Conservation (phyloP, 1,140 invertebrate species). For the Lepidostoma basale region DNA sequence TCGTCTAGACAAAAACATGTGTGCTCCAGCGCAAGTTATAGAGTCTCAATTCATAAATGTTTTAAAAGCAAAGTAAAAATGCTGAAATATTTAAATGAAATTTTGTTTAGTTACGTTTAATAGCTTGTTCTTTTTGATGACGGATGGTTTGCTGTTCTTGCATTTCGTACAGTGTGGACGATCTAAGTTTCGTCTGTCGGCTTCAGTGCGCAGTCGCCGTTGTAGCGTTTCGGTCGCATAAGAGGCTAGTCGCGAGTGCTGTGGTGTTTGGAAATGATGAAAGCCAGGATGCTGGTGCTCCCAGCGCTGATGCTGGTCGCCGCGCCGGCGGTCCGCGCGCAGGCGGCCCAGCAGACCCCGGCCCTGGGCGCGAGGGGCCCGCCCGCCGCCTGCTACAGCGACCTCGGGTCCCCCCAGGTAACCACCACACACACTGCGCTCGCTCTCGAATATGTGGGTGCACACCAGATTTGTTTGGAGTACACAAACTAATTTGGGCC, state of each 20-base stretch:
- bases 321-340: constrained; percentile 47
- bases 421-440: constrained; percentile 48
- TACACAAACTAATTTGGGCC: constrained; percentile 49
- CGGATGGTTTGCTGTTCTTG: not conserved
- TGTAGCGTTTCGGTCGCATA: not conserved
- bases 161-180: not conserved
- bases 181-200: not conserved
- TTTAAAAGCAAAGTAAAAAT: too few species aligned
- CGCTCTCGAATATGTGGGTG: constrained; percentile 40
- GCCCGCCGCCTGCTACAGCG: constrained; percentile 54
- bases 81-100: too few species aligned
- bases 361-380: constrained; percentile 45
- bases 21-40: too few species aligned
- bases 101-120: too few species aligned
- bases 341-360: constrained; percentile 54
- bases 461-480: constrained; percentile 48
- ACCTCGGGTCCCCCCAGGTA: constrained; percentile 54
- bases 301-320: constrained; percentile 3
- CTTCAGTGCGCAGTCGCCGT: not conserved
- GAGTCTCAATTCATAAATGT: too few species aligned
- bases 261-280: not conserved
- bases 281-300: constrained; percentile 7
- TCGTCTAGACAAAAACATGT: not conserved
- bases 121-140: too few species aligned
- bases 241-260: not conserved